Base-by-base conservation (phyloP, 2,888 invertebrate species). In the Gastrophysa polygoni region DNA sequence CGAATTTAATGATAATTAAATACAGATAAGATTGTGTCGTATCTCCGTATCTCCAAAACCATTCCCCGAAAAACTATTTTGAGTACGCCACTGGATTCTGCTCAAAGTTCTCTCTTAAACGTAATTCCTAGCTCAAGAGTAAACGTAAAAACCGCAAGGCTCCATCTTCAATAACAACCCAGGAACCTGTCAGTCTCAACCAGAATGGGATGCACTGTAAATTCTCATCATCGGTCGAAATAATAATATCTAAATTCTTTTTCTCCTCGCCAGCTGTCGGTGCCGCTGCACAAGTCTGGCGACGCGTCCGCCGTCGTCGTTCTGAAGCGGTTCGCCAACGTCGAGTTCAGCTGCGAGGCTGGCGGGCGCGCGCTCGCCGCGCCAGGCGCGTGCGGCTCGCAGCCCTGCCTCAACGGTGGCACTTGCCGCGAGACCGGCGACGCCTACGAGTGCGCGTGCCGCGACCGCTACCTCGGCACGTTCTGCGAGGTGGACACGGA, bases 401-500 rank as follows among this genome's bases (percentile, higher is more conserved):
- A 91, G 67, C 93, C 93, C 0, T 94, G 94, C 78, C 83, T 88
- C 68, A 93, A 94, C 76, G 92, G 83, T 32, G 90, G 90, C 54
- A 84, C 88, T 52, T 90, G 90, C 74, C 64, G 84, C 62, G 89
- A 75, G 59, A 68, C 63, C 7, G 71, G 72, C 56, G 86, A 85
- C 21, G 86, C 85, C 48, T 96, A 88, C 81, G 86, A 89, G 71
- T 97, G 96, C 77, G 81, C 87, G 47, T 96, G 96, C 78, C 90
- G 90, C 76, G 85, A 87, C 0, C 61, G 77, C 56, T 78, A 70
- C 61, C 68, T 69, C 11, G 96, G 97, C 1, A 78, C 84, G 17
- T 85, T 87, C 56, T 97, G 96, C 81, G 95, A 96, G 81, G 83
- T 91, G 46, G 96, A 97, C 81, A 85, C 88, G 20, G 91, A 93